These are phyloP conservation scores for Bombus confusus DNA, from an alignment of 1,140 invertebrate genomes.

Conservation along the genomic window DNA sequence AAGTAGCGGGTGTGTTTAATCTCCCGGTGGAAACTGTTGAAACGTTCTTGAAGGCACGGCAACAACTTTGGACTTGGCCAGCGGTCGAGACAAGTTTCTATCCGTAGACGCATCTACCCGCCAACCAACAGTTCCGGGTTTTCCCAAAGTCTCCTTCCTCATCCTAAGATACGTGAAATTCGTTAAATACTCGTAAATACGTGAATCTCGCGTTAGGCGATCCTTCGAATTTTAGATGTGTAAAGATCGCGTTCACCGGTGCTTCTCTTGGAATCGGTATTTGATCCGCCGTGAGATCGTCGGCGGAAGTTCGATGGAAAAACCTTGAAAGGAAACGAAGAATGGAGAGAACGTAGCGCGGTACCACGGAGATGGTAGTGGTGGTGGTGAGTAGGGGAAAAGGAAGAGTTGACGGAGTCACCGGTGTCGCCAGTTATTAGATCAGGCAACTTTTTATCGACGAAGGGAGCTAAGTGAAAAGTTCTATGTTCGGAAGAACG, in stretches of 20 bases:
- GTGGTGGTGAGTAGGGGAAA: background rate
- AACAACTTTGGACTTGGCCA: background rate
- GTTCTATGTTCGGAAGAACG: constrained; percentile 69
- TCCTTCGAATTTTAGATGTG: background rate
- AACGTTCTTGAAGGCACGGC: background rate
- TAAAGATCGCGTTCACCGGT: background rate
- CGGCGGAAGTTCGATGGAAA: constrained; percentile 52
- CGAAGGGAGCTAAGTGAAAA: constrained; percentile 76
- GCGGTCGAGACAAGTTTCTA: background rate
- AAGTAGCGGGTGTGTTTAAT: background rate
- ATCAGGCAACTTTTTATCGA: constrained; percentile 77
- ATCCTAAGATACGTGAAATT: background rate
- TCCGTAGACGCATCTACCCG: background rate
- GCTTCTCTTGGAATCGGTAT: background rate
- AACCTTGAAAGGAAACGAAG: background rate
- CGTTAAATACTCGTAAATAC: background rate
- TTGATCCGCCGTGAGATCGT: constrained; percentile 33
- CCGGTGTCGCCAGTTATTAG: constrained; percentile 74
- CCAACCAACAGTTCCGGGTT: background rate
- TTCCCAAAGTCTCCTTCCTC: background rate
- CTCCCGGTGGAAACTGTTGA: background rate
- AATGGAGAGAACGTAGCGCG: background rate
- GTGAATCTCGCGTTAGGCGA: background rate
- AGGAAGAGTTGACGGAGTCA: constrained; percentile 43
- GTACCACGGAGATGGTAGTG: background rate